A percentile compares a stretch with the other conserved stretches of the same genome.
Conservation (phyloP, 2,888 invertebrate species). For the Dermolepida albohirtum region DNA sequence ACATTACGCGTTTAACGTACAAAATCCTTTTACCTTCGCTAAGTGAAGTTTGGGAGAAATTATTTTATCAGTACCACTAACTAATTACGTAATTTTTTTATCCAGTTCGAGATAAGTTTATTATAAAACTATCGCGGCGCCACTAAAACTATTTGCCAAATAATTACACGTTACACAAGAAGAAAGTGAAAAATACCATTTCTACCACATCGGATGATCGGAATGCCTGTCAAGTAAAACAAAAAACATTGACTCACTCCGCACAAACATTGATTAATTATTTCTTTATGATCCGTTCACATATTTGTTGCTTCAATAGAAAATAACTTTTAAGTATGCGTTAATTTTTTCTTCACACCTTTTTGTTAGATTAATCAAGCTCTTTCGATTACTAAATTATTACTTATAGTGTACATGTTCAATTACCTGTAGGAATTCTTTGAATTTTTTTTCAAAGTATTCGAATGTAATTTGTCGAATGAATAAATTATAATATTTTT, state of each 20-base stretch:
- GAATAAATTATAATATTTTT: no score
- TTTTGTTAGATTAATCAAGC: background rate
- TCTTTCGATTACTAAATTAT: background rate
- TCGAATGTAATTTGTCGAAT: no score
- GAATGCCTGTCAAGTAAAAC: conserved; percentile 1
- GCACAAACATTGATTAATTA: no score
- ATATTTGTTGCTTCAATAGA: conserved; percentile 1
- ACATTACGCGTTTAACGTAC: no score
- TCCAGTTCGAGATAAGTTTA: background rate
- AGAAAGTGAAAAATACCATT: conserved; percentile 19
- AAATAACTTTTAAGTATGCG: background rate
- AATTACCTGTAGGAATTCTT: no score
- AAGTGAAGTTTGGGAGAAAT: no score
- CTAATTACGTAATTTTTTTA: no score
- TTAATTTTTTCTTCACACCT: background rate
- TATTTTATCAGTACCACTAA: no score
- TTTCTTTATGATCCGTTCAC: no score
- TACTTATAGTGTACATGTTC: no score
- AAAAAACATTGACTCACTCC: background rate
- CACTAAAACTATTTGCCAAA: conserved; percentile 14
- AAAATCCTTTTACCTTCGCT: no score
- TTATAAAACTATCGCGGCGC: background rate
- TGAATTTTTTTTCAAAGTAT: no score
- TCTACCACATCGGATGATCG: conserved; percentile 12
- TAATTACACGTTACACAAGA: conserved; percentile 13